Conservation (phyloP, 1,140 invertebrate species). For the Stegodyphus dumicola region DNA sequence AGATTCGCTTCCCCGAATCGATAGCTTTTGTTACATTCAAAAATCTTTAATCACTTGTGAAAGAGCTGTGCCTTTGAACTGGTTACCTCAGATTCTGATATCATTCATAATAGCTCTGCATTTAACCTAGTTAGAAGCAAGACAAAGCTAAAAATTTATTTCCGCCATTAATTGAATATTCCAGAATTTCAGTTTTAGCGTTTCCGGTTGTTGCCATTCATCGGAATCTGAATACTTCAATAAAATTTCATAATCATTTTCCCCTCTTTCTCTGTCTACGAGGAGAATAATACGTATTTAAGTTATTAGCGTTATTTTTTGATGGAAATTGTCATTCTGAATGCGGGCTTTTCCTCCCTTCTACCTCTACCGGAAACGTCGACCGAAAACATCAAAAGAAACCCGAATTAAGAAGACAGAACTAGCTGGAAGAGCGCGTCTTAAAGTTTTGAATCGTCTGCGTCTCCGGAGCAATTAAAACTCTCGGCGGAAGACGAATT, state of each 20-base stretch:
- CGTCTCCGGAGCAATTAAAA: conserved; percentile 42
- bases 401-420: not conserved
- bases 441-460: conserved; percentile 16
- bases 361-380: conserved; percentile 33
- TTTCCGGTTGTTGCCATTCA: not conserved
- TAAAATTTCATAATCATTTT: not conserved
- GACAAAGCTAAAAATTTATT: too few species aligned
- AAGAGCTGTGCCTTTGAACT: too few species aligned
- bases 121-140: too few species aligned
- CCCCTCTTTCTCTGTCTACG: not conserved
- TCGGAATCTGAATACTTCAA: not conserved
- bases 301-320: too few species aligned
- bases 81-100: too few species aligned
- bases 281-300: too few species aligned
- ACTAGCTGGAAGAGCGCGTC: not conserved
- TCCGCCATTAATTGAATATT: too few species aligned
- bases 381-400: conserved; percentile 42
- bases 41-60: too few species aligned
- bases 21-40: too few species aligned
- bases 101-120: too few species aligned
- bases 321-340: not conserved
- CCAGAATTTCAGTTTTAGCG: not conserved
- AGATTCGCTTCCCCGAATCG: too few species aligned
- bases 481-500: conserved; percentile 21
- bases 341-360: conserved; percentile 1